Base-by-base conservation (phyloP, 2,888 invertebrate genomes). In the Julus scanicus region DNA sequence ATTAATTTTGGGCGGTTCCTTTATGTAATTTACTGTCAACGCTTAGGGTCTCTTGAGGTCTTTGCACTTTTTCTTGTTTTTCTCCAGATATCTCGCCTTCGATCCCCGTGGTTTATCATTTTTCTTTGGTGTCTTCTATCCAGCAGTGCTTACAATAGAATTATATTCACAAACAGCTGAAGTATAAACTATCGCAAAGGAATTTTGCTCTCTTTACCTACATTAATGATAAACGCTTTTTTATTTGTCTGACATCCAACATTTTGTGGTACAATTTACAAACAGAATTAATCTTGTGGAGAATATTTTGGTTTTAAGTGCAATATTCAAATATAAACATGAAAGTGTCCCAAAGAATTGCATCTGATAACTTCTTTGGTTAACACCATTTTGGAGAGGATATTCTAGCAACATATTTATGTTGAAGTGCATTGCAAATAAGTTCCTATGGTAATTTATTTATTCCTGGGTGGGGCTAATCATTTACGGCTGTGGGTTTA, bases 1-100 rank as follows among this genome's bases (percentile, higher is more conserved):
- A 63, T 63, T n/a, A 63, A 63, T 63, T 63, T 63, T 63, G 57
- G 57, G 57, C n/a, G 57, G 57, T n/a, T 63, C 57, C 57, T 63
- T 63, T n/a, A 63, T 63, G 17, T n/a, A n/a, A 63, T 63, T 63
- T 63, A 63, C 57, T 63, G 6, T 63, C n/a, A 63, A 63, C n/a
- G 5, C n/a, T 63, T 63, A n/a, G 57, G 57, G 57, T 63, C 57
- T n/a, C n/a, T 63, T 63, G n/a, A n/a, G 57, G 57, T 63, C 57
- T 63, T 63, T 63, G 57, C 57, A n/a, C 57, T 63, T 63, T 13
- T 63, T 63, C n/a, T n/a, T 63, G 44, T n/a, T 63, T 63, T 63
- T 63, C n/a, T n/a, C 57, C 57, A 63, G 6, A 63, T 63, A n/a
- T n/a, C 57, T 63, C 57, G 57, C 57, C 57, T 63, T 17, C 57